Percentiles rank a stretch among this genome's conserved stretches.
Evolutionary conservation across 2,888 invertebrate genomes (phyloP).

Genomic region (Notodonta dromedarius): DNA sequence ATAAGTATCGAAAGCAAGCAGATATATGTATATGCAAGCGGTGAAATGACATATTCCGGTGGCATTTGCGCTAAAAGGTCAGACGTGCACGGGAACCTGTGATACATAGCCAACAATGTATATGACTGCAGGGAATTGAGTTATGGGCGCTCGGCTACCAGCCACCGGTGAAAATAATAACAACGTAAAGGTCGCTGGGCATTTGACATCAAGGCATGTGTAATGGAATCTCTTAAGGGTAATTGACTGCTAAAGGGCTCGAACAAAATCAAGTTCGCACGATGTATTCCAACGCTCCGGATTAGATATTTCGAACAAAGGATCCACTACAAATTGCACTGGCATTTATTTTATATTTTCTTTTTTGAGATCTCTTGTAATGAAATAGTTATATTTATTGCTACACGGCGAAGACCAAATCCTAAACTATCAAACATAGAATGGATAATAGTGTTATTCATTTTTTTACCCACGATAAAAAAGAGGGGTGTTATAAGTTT

Average conservation of each 20-base stretch:
- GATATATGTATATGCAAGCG: constrained; percentile 22
- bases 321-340: background rate
- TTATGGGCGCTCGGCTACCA: constrained; percentile 26
- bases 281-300: constrained; percentile 1
- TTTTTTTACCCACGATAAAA: no score
- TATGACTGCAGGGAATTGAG: constrained; percentile 29
- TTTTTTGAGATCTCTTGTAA: background rate
- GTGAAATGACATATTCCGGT: constrained; percentile 35
- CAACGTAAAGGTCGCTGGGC: constrained; percentile 41
- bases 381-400: background rate
- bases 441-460: background rate
- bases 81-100: constrained; percentile 34
- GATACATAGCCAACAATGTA: constrained; percentile 22
- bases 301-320: constrained; percentile 1
- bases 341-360: background rate
- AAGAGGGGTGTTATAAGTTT: no score
- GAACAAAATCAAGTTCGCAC: constrained; percentile 6
- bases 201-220: constrained; percentile 24
- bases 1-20: no score
- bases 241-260: constrained; percentile 11
- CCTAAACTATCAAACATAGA: no score
- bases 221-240: constrained; percentile 14
- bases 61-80: constrained; percentile 49
- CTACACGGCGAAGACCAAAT: no score
- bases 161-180: constrained; percentile 36